Evolutionary conservation across 23 tunicate genomes (phyloP).

Genomic region (Aplidium turbinatum): DNA sequence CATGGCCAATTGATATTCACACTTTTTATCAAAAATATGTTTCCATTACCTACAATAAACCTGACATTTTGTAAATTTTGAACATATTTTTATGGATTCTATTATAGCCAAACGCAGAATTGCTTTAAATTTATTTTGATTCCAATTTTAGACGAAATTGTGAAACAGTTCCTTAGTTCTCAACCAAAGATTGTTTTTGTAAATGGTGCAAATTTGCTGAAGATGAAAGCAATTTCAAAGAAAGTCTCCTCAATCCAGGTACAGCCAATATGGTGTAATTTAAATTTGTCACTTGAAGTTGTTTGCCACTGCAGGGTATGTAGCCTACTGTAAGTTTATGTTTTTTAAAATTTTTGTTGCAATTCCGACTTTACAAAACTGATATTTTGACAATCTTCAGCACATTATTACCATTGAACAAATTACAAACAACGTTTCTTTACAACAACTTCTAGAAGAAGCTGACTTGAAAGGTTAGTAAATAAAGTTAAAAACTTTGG

Average conservation of each 20-base stretch:
- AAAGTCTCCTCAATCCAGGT: slow-evolving; percentile 33
- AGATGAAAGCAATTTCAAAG: slow-evolving; percentile 33
- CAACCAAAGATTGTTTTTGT: slow-evolving; percentile 39
- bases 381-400: not conserved
- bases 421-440: not conserved
- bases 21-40: no score
- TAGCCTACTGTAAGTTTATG: no score
- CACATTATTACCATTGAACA: slow-evolving; percentile 39
- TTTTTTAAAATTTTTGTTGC: no score
- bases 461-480: slow-evolving; percentile 25
- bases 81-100: not conserved
- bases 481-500: not conserved
- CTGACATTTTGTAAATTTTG: not conserved
- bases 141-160: slow-evolving; percentile 39
- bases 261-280: not conserved
- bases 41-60: no score
- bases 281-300: not conserved
- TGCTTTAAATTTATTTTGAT: not conserved
- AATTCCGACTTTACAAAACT: no score
- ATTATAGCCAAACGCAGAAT: not conserved
- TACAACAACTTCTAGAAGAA: slow-evolving; percentile 20
- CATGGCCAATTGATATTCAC: no score
- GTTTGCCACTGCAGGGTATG: not conserved
- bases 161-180: slow-evolving; percentile 39
- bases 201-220: not conserved